These are phyloP conservation scores for Siderastrea radians DNA, from an alignment of 92 coral and sea anemone species.

Conservation along the genomic window DNA sequence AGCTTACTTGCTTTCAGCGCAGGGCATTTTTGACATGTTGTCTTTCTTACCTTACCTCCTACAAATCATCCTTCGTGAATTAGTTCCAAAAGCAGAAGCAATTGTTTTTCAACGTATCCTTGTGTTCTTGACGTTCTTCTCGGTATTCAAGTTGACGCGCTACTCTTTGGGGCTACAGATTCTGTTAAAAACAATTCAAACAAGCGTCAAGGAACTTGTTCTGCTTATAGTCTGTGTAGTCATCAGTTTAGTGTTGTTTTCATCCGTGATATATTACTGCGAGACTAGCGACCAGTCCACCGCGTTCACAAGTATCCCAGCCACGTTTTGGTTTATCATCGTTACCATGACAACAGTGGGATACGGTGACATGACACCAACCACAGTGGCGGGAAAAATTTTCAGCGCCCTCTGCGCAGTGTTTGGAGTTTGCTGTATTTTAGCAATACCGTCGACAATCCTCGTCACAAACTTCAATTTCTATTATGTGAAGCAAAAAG, in stretches of 20 bases:
- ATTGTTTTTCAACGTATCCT: constrained; percentile 19
- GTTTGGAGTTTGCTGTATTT: constrained; percentile 64
- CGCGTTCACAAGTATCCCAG: constrained; percentile 70
- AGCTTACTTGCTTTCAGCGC: constrained; percentile 44
- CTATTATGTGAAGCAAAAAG: constrained; percentile 32
- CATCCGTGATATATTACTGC: constrained; percentile 55
- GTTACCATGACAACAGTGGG: constrained; percentile 83
- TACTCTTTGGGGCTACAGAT: constrained; percentile 66
- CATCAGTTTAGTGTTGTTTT: constrained; percentile 61
- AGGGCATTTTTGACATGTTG: constrained; percentile 57
- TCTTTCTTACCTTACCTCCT: constrained; percentile 58
- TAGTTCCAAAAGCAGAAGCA: neutral
- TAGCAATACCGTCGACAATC: constrained; percentile 72
- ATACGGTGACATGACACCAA: constrained; percentile 69
- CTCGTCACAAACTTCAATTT: constrained; percentile 69
- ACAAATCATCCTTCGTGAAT: constrained; percentile 26
- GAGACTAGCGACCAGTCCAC: constrained; percentile 36
- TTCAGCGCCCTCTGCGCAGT: constrained; percentile 69
- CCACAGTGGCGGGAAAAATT: constrained; percentile 60
- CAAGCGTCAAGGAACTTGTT: constrained; percentile 51
- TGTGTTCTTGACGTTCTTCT: constrained; percentile 39
- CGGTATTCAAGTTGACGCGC: constrained; percentile 66
- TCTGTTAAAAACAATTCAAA: constrained; percentile 44
- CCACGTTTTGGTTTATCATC: constrained; percentile 61
- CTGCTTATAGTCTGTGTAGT: constrained; percentile 50